Evolutionary conservation across 2,888 invertebrate genomes (phyloP).

Genomic region (Drosophila nr. medialis): DNA sequence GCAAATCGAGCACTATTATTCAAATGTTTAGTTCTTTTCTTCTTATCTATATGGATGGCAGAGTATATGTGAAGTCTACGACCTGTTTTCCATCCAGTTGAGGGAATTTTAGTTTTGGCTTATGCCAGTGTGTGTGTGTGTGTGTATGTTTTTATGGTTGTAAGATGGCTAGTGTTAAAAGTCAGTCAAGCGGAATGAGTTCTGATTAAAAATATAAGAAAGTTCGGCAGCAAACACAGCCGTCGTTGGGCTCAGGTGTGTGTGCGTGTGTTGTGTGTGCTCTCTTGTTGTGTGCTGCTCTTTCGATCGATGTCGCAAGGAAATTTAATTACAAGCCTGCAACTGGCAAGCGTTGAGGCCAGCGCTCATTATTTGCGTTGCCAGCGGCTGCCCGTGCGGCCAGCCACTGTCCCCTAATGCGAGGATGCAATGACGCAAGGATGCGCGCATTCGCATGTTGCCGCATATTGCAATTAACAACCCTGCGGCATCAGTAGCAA

Average conservation of each 20-base stretch:
- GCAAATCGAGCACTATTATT: neutral
- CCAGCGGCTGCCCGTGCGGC: conserved; percentile 7
- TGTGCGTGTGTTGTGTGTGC: neutral
- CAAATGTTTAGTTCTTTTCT: neutral
- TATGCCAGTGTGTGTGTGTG: neutral
- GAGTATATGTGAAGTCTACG: conserved; percentile 32
- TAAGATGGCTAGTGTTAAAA: conserved; percentile 43
- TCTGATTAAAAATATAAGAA: conserved; percentile 73
- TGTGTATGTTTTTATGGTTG: neutral
- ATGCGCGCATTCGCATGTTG: conserved; percentile 4
- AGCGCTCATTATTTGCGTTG: conserved; percentile 55
- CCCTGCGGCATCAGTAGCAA: neutral
- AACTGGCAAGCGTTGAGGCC: conserved; percentile 15
- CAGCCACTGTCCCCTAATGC: neutral
- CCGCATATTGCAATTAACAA: conserved; percentile 23
- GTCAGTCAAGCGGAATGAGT: conserved; percentile 70
- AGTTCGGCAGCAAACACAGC: conserved; percentile 50
- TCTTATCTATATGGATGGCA: neutral
- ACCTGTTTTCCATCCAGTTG: conserved; percentile 27
- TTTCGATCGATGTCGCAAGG: conserved; percentile 22
- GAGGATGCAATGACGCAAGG: conserved; percentile 1
- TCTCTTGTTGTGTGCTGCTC: neutral
- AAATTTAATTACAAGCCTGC: conserved; percentile 43
- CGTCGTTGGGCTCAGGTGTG: conserved; percentile 7
- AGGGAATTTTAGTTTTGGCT: conserved; percentile 8